A percentile compares a stretch with the other conserved stretches of the same genome.
Evolutionary conservation across 2,113 vertebrate species (phyloP).

Genomic region (Mohoua ochrocephala): DNA sequence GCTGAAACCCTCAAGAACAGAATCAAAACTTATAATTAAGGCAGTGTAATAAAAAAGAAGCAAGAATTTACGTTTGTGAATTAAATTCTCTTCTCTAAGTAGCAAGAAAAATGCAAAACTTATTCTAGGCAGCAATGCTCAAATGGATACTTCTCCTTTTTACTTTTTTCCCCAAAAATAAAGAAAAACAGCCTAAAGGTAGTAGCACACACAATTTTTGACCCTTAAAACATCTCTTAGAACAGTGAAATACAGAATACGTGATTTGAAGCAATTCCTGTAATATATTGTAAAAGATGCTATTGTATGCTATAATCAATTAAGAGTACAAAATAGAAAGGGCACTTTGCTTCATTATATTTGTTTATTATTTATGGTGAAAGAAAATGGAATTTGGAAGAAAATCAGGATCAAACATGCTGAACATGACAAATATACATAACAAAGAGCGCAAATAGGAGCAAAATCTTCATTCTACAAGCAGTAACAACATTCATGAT

Average conservation of each 20-base stretch:
- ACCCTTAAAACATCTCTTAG: neutral
- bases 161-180: rapidly evolving
- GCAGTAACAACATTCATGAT: neutral
- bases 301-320: neutral
- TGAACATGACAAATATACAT: neutral
- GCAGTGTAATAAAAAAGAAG: neutral
- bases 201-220: neutral
- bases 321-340: neutral
- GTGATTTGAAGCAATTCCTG: neutral
- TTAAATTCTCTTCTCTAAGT: neutral
- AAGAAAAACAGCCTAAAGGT: neutral
- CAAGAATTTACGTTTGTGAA: neutral
- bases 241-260: neutral
- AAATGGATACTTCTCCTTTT: neutral
- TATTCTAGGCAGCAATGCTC: neutral
- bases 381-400: neutral
- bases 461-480: neutral
- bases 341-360: neutral
- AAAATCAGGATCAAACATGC: neutral
- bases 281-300: neutral
- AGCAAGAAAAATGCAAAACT: neutral
- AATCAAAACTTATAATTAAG: neutral
- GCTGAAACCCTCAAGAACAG: neutral
- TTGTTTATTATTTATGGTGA: neutral
- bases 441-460: neutral